Evolutionary conservation across 2,113 vertebrate species (phyloP).

Genomic region (Python bivittatus): DNA sequence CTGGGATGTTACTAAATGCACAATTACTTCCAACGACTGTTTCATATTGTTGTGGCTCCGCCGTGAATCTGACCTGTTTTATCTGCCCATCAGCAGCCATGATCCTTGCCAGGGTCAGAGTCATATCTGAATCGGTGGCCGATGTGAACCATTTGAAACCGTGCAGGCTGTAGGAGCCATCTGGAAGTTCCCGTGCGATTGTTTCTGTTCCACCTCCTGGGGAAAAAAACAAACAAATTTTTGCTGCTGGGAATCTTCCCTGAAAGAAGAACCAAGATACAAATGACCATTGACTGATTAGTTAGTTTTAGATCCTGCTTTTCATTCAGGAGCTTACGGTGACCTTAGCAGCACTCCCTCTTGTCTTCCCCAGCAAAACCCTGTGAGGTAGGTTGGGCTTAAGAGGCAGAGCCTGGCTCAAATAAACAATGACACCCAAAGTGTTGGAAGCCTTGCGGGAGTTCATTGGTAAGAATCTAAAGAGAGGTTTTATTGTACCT

Average conservation of each 20-base stretch:
- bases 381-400: no score
- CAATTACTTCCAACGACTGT: background rate
- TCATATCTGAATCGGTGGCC: conserved; percentile 84
- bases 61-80: conserved; percentile 56
- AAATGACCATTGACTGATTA: no score
- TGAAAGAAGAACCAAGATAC: background rate
- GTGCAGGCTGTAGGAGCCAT: conserved; percentile 78
- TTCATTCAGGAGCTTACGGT: no score
- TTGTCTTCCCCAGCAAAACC: no score
- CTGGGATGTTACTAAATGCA: background rate
- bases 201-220: conserved; percentile 82
- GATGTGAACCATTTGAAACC: conserved; percentile 91
- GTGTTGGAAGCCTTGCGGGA: no score
- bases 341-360: no score
- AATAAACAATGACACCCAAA: no score
- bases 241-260: background rate
- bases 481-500: no score
- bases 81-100: conserved; percentile 70
- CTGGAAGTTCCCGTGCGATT: conserved; percentile 75
- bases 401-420: no score
- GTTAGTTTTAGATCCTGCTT: no score
- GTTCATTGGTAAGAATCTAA: no score
- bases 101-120: conserved; percentile 81
- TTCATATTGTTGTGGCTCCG: background rate
- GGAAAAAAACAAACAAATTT: conserved; percentile 23